A percentile compares a stretch with the other conserved stretches of the same genome.
Evolutionary conservation across 2,888 invertebrate genomes (phyloP).

Genomic region (Pristionchus fissidentatus): DNA sequence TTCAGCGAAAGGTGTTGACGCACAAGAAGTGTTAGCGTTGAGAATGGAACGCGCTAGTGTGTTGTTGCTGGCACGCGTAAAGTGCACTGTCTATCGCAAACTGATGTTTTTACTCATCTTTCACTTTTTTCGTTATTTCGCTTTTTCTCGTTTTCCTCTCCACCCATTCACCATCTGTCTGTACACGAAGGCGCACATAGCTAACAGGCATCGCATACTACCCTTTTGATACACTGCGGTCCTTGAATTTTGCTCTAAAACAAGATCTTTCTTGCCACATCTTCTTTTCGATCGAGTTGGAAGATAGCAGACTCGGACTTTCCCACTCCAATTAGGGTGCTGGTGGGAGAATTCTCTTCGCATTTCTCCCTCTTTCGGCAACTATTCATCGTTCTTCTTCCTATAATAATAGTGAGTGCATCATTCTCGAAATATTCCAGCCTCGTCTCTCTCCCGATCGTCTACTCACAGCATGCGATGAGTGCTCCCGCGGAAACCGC

Average conservation of each 20-base stretch:
- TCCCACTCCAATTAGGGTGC: constrained; percentile 7
- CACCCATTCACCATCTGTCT: too few relatives aligned
- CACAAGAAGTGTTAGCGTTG: not conserved
- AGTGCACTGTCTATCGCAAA: not conserved
- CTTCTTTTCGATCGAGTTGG: not conserved
- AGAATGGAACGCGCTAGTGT: not conserved
- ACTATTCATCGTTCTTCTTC: not conserved
- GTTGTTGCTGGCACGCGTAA: not conserved
- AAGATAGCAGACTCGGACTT: constrained; percentile 27
- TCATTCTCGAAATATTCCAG: not conserved
- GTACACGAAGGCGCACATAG: too few relatives aligned
- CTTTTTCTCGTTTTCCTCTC: not conserved
- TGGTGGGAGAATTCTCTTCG: not conserved
- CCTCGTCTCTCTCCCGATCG: not conserved
- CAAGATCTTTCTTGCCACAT: constrained; percentile 8
- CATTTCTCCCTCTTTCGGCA: not conserved
- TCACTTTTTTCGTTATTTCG: not conserved
- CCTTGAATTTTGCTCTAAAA: not conserved
- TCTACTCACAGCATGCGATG: constrained; percentile 36
- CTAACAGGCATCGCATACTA: not conserved
- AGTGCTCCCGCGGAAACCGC: constrained; percentile 49
- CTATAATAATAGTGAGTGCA: not conserved
- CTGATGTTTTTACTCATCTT: not conserved
- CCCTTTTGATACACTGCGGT: not conserved
- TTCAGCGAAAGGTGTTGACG: not conserved